These are phyloP conservation scores for Pteruthius melanotis DNA, from an alignment of 2,113 vertebrate species.

Conservation along the genomic window DNA sequence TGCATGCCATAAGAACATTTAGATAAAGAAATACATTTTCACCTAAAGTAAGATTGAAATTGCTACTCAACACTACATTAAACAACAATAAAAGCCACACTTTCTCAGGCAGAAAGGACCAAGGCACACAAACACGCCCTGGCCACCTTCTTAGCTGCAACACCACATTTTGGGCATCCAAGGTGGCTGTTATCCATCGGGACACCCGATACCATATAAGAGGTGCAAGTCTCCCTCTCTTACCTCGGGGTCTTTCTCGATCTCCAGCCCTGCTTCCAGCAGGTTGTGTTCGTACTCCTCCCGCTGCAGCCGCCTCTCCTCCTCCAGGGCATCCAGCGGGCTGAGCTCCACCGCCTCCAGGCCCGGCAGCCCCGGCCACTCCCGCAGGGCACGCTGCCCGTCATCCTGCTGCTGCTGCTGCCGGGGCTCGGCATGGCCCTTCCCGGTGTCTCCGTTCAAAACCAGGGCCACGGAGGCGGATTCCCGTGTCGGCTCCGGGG, in stretches of 20 bases:
- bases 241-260: slow-evolving; percentile 86
- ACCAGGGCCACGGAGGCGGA: slow-evolving; percentile 53
- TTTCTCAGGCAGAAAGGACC: not conserved
- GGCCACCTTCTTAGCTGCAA: not conserved
- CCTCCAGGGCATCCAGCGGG: slow-evolving; percentile 75
- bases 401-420: not conserved
- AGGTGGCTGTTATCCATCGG: accelerated
- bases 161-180: accelerated
- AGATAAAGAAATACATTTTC: not conserved
- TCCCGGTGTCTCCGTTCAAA: slow-evolving; percentile 75
- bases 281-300: slow-evolving; percentile 89
- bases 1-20: not conserved
- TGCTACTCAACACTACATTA: not conserved
- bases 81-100: not conserved
- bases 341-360: slow-evolving; percentile 51
- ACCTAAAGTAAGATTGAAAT: not conserved
- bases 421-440: slow-evolving; percentile 11
- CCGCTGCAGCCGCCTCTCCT: slow-evolving; percentile 82
- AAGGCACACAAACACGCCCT: not conserved
- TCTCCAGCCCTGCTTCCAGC: slow-evolving; percentile 85
- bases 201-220: accelerated
- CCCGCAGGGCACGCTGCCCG: not conserved
- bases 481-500: accelerated
- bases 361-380: not conserved
- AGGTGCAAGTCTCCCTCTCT: not conserved